These are phyloP conservation scores for Anodontia alba DNA, from an alignment of 2,888 invertebrate species.

Conservation along the genomic window DNA sequence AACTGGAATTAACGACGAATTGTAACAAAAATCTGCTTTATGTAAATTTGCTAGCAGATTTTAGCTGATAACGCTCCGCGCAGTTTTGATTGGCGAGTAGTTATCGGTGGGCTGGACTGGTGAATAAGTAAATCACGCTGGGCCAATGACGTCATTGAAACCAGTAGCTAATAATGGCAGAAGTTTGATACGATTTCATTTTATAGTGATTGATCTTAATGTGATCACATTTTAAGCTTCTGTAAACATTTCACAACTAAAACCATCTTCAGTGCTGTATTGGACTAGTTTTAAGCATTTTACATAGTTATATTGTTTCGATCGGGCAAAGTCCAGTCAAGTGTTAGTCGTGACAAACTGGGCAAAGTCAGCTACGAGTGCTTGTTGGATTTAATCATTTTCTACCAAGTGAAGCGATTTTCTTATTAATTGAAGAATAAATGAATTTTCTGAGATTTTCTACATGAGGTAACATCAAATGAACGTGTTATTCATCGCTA, in stretches of 20 bases:
- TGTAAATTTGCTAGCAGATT: slow-evolving; percentile 48
- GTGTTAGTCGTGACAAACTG: slow-evolving; percentile 23
- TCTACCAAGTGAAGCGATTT: neutral
- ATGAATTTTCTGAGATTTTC: slow-evolving; percentile 8
- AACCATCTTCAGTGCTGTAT: slow-evolving; percentile 47
- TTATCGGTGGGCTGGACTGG: slow-evolving; percentile 39
- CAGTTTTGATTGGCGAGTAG: slow-evolving; percentile 52
- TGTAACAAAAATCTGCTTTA: slow-evolving; percentile 33
- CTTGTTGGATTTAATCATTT: neutral
- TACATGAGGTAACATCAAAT: slow-evolving; percentile 13
- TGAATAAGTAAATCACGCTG: slow-evolving; percentile 44
- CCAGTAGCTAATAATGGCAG: slow-evolving; percentile 55
- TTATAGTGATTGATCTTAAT: slow-evolving; percentile 62
- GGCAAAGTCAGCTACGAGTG: slow-evolving; percentile 29
- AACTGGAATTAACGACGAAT: slow-evolving; percentile 36
- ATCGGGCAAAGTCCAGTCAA: neutral
- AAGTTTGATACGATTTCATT: slow-evolving; percentile 55
- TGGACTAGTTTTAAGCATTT: slow-evolving; percentile 26
- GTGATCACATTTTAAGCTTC: slow-evolving; percentile 67
- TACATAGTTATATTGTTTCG: neutral
- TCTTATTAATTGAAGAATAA: slow-evolving; percentile 3
- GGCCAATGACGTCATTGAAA: slow-evolving; percentile 55
- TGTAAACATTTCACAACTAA: slow-evolving; percentile 63
- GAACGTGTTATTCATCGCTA: slow-evolving; percentile 46
- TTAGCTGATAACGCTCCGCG: slow-evolving; percentile 16